Conservation (phyloP, 2,888 invertebrate species). For the Catocala fraxini region DNA sequence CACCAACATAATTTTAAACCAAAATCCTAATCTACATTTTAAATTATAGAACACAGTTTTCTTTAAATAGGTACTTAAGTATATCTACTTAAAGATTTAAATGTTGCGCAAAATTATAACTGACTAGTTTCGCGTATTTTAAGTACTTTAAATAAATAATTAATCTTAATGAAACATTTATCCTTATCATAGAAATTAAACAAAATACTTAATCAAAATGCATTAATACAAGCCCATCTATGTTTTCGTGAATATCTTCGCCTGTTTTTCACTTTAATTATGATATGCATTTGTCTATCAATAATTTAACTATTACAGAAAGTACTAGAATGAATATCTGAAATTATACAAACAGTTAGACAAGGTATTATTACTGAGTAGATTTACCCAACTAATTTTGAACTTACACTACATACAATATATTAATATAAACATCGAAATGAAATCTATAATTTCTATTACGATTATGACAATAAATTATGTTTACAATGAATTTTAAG, state of each 20-base stretch:
- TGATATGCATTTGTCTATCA: conserved; percentile 85
- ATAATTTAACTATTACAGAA: conserved; percentile 82
- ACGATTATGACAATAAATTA: conserved; percentile 85
- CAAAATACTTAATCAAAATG: conserved; percentile 79
- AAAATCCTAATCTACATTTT: conserved; percentile 81
- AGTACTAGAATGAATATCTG: conserved; percentile 75
- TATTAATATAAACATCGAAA: conserved; percentile 83
- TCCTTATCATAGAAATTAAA: conserved; percentile 78
- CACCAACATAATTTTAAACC: conserved; percentile 85
- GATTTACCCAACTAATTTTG: conserved; percentile 77
- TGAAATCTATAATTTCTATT: conserved; percentile 84
- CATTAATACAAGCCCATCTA: conserved; percentile 75
- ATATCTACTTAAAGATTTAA: conserved; percentile 79
- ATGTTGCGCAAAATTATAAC: conserved; percentile 87
- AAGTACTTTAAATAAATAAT: conserved; percentile 87
- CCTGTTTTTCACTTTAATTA: conserved; percentile 67
- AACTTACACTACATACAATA: conserved; percentile 84
- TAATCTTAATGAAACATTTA: conserved; percentile 84
- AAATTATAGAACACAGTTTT: conserved; percentile 85
- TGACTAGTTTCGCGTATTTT: conserved; percentile 87
- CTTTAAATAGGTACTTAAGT: conserved; percentile 81
- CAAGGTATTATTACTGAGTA: conserved; percentile 71
- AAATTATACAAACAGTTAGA: conserved; percentile 77
- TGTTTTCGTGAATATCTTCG: conserved; percentile 69
- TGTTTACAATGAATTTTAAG: conserved; percentile 81